Conservation (phyloP, 2,888 invertebrate species). For the Magallana nippona region DNA sequence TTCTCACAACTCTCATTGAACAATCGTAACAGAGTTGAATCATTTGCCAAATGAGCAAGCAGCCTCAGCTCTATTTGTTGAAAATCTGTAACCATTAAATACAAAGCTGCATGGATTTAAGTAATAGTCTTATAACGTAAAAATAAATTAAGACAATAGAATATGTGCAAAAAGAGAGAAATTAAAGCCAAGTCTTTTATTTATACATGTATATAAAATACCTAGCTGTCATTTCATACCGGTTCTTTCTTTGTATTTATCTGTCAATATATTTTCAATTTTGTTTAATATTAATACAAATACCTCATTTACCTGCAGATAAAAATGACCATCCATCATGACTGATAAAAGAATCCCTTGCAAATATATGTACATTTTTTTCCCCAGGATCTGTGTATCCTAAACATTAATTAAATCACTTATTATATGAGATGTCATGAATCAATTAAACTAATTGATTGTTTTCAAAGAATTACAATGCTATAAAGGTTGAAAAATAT, state of each 20-base stretch:
- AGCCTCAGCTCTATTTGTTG: constrained; percentile 76
- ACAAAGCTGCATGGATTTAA: no score
- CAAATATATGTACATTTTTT: constrained; percentile 62
- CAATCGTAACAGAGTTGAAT: constrained; percentile 65
- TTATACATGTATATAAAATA: no score
- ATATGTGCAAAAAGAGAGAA: no score
- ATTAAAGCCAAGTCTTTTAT: no score
- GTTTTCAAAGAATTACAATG: no score
- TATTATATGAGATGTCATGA: no score
- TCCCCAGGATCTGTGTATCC: constrained; percentile 49
- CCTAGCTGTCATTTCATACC: no score
- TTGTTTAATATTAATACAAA: constrained; percentile 6
- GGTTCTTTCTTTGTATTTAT: neutral
- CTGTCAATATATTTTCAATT: neutral
- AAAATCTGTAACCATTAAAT: constrained; percentile 68
- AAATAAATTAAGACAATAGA: no score
- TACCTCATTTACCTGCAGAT: constrained; percentile 69
- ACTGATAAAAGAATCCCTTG: constrained; percentile 72
- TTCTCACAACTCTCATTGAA: constrained; percentile 61
- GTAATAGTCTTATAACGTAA: no score
- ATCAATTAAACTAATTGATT: no score
- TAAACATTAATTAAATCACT: constrained; percentile 34
- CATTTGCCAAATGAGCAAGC: constrained; percentile 74
- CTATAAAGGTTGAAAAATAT: no score
- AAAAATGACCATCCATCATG: constrained; percentile 67